Evolutionary conservation across 2,888 invertebrate genomes (phyloP), one percentile per base, ranked within the genome.

Genomic region (Polia nebulosa): DNA sequence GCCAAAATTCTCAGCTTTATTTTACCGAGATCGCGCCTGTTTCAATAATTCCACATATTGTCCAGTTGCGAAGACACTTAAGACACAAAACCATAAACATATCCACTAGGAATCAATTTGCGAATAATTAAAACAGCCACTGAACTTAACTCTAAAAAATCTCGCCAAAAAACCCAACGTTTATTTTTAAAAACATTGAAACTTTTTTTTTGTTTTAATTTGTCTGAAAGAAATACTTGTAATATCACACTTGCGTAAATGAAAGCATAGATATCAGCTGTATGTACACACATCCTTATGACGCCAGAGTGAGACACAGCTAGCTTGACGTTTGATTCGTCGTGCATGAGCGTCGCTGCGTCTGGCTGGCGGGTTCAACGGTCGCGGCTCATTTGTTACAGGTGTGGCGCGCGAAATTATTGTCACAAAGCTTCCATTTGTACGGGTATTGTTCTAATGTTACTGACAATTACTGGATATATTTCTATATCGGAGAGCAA

Each of bases 291-390:
- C 64, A 27, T 58, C 64, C 51, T 74, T 76, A 66, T 52, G 47
- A 32, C 32, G 79, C 49, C 57, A 65, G 82, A 87, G 70, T 61
- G 83, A 83, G 85, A 85, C 63, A 59, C 53, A 62, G 45, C 73
- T 61, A 57, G 32, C 61, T 71, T 55, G 80, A 62, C 65, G 70
- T 73, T 72, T 80, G 78, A 75, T 81, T 85, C 69, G 81, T 77
- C 71, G 70, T 78, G 79, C 85, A 77, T 80, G 71, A 83, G 77
- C 76, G 80, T 78, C 70, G 78, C 76, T 74, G 78, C 79, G 83
- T 81, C 80, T 83, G 80, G 78, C 71, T 58, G 79, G 64, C 44
- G 80, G 72, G 89, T 88, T 89, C 87, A 89, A 86, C 76, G 86
- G 85, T 89, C 87, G 81, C 82, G 81, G 82, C 63, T 78, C 80